Conservation (phyloP, 2,888 invertebrate species). For the Eugnorisma glareosa region DNA sequence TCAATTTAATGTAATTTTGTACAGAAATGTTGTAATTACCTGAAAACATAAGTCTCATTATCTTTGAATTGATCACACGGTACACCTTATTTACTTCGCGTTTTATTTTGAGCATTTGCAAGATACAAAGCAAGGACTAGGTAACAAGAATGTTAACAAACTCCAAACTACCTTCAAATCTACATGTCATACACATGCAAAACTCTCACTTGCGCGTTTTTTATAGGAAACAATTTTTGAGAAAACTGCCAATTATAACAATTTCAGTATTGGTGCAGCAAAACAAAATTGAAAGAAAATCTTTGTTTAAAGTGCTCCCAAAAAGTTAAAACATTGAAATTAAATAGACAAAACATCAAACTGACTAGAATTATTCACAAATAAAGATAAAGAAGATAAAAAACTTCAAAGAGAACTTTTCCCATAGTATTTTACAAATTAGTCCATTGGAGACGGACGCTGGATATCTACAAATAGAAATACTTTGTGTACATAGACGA, state of each 20-base stretch:
- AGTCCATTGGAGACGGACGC: slow-evolving; percentile 1
- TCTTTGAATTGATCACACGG: not conserved
- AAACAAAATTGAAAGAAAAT: not conserved
- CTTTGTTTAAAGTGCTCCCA: slow-evolving; percentile 21
- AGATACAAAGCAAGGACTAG: slow-evolving; percentile 60
- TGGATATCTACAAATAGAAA: not conserved
- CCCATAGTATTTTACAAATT: not conserved
- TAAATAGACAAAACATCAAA: not conserved
- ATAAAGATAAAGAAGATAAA: slow-evolving; percentile 1
- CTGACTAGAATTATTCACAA: slow-evolving; percentile 38
- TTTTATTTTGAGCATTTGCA: slow-evolving; percentile 51
- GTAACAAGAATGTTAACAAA: slow-evolving; percentile 48
- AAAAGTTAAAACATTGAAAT: not conserved
- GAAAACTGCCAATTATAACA: not conserved
- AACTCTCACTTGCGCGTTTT: slow-evolving; percentile 51
- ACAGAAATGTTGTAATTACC: slow-evolving; percentile 8
- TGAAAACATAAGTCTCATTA: slow-evolving; percentile 18
- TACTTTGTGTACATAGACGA: slow-evolving; percentile 17
- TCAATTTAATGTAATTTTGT: not conserved
- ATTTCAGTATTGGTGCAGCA: slow-evolving; percentile 17
- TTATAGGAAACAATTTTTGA: not conserved
- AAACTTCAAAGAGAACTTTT: not conserved
- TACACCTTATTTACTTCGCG: slow-evolving; percentile 12
- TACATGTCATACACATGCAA: slow-evolving; percentile 64
- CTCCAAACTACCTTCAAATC: slow-evolving; percentile 61